These are phyloP conservation scores for Andrena trimmerana DNA, from an alignment of 2,888 invertebrate genomes.

Conservation along the genomic window DNA sequence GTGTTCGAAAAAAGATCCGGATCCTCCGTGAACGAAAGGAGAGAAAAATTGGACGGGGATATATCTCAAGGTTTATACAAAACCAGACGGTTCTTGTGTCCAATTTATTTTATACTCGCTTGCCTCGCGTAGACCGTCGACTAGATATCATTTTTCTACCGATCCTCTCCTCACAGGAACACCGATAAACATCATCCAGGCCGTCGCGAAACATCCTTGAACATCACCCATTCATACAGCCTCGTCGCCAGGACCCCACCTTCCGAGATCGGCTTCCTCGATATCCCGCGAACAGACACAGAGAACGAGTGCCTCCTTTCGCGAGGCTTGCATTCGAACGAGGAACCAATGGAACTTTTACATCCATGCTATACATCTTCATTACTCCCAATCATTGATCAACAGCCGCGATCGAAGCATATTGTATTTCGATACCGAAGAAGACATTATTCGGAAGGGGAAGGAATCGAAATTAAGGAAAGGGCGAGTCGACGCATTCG, in stretches of 20 bases:
- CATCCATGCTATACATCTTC: conserved; percentile 9
- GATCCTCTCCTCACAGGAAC: conserved; percentile 35
- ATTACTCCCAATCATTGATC: background rate
- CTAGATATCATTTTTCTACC: conserved; percentile 47
- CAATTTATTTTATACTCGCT: conserved; percentile 49
- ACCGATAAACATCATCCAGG: conserved; percentile 26
- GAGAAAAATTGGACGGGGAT: conserved; percentile 26
- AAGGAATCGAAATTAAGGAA: background rate
- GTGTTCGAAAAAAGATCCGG: conserved; percentile 14
- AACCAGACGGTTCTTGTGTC: conserved; percentile 39
- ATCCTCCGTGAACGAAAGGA: background rate
- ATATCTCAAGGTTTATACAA: conserved; percentile 27
- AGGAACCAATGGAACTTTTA: conserved; percentile 12
- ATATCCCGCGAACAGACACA: background rate
- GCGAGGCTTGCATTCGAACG: background rate
- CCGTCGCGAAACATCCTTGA: conserved; percentile 21
- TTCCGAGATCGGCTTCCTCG: background rate
- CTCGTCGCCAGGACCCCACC: background rate
- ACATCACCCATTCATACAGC: background rate
- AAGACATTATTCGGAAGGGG: background rate
- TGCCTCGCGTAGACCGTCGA: conserved; percentile 36
- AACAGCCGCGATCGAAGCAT: no score
- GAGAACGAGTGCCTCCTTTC: background rate
- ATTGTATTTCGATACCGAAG: background rate
- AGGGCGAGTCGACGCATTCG: background rate